Evolutionary conservation across 2,113 vertebrate species (phyloP), one percentile per base, ranked within the genome.

Genomic region (Semicossyphus pulcher): DNA sequence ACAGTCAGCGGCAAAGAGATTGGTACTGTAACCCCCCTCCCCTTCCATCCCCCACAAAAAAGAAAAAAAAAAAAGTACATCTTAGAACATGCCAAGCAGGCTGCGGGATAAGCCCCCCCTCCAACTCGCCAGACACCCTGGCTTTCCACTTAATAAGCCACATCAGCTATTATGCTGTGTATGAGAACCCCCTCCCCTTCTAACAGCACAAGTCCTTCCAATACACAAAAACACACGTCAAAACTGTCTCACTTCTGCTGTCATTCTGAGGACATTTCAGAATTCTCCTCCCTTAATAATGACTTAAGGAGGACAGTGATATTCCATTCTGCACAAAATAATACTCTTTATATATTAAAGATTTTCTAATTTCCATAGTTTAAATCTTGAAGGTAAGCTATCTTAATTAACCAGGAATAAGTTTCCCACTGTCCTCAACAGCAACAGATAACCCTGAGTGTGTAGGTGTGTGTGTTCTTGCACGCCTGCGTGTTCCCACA

Each of bases 141-240:
- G 92, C 93, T 47, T 91, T 87, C 90, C 88, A 93, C 92, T 94
- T 92, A 93, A 95, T 96, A 95, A 96, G 95, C 94, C 95, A 87
- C 92, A 94, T 93, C 91, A 84, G 76, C 76, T 93, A 86, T 58
- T 72, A 65, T 36, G 37, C 58, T 34, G 31, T 48, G 21, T 58
- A 48, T 41, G 31, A 60, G 29, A 42, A 7, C 48, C 29, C 31
- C 45, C 51, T 3, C 3, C 6, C 12, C 4, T 10, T n/a, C 4
- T 5, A 18, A 47, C 53, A 60, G 29, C 45, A 20, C 32, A 59
- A 39, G 29, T 37, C 18, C 6, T 45, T 37, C 41, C 32, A 47
- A 21, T 45, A 53, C n/a, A 68, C 59, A 80, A n/a, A n/a, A n/a
- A n/a, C n/a, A 21, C 52, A 53, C n/a, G 64, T 39, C n/a, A 58